These are phyloP conservation scores for Pandemis corylana DNA, from an alignment of 2,888 invertebrate genomes.

Conservation along the genomic window DNA sequence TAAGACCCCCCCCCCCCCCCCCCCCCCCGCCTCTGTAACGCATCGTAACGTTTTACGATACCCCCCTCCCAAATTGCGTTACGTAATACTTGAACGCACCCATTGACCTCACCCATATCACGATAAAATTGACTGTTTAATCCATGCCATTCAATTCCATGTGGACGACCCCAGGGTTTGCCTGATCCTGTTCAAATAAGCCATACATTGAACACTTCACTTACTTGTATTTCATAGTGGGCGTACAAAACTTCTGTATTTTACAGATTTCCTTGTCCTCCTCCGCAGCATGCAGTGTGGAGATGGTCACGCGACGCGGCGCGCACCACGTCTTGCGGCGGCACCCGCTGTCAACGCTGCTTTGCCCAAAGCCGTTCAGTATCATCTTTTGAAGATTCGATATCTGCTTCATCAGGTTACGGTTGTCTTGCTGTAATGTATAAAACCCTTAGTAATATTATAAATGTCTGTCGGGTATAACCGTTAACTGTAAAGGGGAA, in stretches of 20 bases:
- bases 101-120: no score
- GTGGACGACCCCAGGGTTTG: no score
- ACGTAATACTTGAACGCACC: no score
- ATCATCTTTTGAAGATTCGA: constrained; percentile 65
- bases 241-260: constrained; percentile 70
- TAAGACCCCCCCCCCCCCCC: no score
- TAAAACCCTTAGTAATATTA: background rate
- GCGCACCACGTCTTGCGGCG: constrained; percentile 60
- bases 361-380: constrained; percentile 67
- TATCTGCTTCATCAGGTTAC: constrained; percentile 68
- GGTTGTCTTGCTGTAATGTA: constrained; percentile 67
- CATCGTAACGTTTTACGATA: no score
- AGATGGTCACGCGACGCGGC: constrained; percentile 69
- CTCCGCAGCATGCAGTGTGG: constrained; percentile 59
- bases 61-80: no score
- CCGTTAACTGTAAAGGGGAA: no score
- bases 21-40: no score
- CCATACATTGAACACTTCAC: constrained; percentile 42
- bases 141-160: no score
- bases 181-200: no score
- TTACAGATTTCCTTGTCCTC: constrained; percentile 51
- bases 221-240: constrained; percentile 75
- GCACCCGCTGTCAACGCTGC: constrained; percentile 59
- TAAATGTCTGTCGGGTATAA: no score
- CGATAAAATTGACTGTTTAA: no score